Evolutionary conservation across 2,113 vertebrate species (phyloP).

Genomic region (Zootoca vivipara): DNA sequence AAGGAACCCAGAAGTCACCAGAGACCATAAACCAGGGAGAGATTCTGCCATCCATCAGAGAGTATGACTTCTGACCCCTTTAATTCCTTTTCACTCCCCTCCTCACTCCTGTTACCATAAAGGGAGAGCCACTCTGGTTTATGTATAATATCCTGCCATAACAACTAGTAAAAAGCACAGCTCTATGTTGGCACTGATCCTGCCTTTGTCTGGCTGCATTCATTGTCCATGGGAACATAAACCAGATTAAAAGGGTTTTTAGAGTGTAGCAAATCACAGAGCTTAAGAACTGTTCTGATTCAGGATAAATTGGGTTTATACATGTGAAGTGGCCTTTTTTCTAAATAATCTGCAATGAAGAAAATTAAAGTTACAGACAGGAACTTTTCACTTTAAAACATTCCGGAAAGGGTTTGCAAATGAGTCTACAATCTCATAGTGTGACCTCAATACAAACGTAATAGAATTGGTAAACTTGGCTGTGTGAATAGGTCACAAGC

Average conservation of each 20-base stretch:
- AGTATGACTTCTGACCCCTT: slow-evolving; percentile 44
- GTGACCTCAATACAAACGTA: no score
- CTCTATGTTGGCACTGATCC: slow-evolving; percentile 61
- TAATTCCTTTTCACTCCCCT: slow-evolving; percentile 43
- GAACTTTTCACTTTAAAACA: slow-evolving; percentile 11
- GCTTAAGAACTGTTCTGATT: slow-evolving; percentile 71
- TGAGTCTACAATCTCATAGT: no score
- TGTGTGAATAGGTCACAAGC: no score
- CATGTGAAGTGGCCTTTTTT: slow-evolving; percentile 55
- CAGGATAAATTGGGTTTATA: slow-evolving; percentile 57
- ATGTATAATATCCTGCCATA: slow-evolving; percentile 52
- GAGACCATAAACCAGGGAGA: slow-evolving; percentile 51
- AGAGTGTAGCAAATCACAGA: slow-evolving; percentile 64
- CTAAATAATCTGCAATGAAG: slow-evolving; percentile 38
- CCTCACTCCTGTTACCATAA: slow-evolving; percentile 37
- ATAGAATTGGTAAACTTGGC: no score
- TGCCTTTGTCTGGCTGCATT: slow-evolving; percentile 67
- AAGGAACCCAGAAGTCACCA: slow-evolving; percentile 61
- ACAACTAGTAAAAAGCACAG: slow-evolving; percentile 65
- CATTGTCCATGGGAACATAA: slow-evolving; percentile 71
- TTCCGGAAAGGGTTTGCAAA: background rate
- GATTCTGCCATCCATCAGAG: slow-evolving; percentile 45
- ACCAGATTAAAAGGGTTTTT: slow-evolving; percentile 67
- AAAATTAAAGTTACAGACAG: background rate
- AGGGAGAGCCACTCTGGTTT: slow-evolving; percentile 47